These are phyloP conservation scores for Hypomesus transpacificus DNA, from an alignment of 2,113 vertebrate genomes.

Conservation along the genomic window DNA sequence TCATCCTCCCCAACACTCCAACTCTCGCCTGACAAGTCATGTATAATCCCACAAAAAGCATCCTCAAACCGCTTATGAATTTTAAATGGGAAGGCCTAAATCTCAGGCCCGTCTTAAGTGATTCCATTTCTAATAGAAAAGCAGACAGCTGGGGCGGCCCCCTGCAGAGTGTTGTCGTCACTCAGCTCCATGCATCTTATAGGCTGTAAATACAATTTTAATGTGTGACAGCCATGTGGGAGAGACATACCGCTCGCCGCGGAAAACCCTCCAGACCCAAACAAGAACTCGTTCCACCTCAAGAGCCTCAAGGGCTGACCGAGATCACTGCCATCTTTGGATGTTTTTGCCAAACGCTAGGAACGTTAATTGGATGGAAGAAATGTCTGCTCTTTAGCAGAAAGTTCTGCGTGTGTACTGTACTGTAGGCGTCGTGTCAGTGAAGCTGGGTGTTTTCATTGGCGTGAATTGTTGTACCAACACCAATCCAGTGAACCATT, in stretches of 20 bases:
- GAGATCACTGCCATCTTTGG: too few species aligned
- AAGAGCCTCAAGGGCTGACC: background rate
- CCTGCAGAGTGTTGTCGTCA: conserved; percentile 18
- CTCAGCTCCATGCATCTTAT: conserved; percentile 15
- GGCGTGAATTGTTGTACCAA: background rate
- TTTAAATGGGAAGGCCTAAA: conserved; percentile 60
- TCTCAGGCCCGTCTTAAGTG: conserved; percentile 54
- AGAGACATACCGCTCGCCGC: background rate
- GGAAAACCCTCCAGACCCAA: background rate
- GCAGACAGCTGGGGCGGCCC: conserved; percentile 40
- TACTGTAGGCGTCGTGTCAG: too few species aligned
- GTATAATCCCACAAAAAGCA: conserved; percentile 58
- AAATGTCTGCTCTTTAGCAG: too few species aligned
- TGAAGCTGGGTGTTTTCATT: background rate
- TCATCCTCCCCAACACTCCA: conserved; percentile 31
- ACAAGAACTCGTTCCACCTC: background rate
- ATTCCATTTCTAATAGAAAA: conserved; percentile 56
- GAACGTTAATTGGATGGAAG: too few species aligned
- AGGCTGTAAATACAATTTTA: conserved; percentile 45
- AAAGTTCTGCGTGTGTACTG: too few species aligned
- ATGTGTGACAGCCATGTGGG: conserved; percentile 34
- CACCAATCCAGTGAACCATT: conserved; percentile 24
- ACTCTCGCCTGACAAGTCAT: conserved; percentile 42
- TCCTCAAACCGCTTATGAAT: conserved; percentile 62
- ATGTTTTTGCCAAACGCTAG: too few species aligned